Conservation (phyloP, 2,113 vertebrate species). For the Astur gentilis region DNA sequence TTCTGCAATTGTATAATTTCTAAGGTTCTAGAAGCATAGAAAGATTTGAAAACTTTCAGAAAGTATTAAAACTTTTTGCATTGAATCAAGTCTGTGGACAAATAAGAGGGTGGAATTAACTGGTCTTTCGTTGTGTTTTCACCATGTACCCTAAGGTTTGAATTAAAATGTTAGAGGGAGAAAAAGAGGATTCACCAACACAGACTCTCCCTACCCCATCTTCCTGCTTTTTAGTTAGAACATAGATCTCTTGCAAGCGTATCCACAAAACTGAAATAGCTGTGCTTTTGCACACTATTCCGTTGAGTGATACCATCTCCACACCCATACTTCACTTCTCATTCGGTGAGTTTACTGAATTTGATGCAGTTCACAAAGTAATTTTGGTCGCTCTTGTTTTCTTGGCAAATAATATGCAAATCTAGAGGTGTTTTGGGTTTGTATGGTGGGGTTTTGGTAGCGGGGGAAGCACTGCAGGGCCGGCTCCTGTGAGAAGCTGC, state of each 20-base stretch:
- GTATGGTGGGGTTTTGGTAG: too few species aligned
- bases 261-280: neutral
- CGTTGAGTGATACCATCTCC: neutral
- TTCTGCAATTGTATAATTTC: neutral
- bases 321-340: neutral
- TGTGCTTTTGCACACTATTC: neutral
- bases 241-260: neutral
- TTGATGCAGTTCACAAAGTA: neutral
- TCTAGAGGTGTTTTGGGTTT: neutral
- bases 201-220: neutral
- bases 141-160: neutral
- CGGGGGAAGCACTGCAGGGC: too few species aligned
- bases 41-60: neutral
- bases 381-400: neutral
- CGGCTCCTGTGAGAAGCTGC: too few species aligned
- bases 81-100: neutral
- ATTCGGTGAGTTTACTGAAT: neutral
- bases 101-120: neutral
- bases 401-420: neutral
- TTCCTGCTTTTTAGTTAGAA: neutral
- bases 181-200: neutral
- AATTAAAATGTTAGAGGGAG: neutral
- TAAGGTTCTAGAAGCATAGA: neutral
- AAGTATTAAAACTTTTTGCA: neutral
- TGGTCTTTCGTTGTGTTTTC: neutral